Conservation (phyloP, 2,113 vertebrate species). For the Tichodroma muraria region DNA sequence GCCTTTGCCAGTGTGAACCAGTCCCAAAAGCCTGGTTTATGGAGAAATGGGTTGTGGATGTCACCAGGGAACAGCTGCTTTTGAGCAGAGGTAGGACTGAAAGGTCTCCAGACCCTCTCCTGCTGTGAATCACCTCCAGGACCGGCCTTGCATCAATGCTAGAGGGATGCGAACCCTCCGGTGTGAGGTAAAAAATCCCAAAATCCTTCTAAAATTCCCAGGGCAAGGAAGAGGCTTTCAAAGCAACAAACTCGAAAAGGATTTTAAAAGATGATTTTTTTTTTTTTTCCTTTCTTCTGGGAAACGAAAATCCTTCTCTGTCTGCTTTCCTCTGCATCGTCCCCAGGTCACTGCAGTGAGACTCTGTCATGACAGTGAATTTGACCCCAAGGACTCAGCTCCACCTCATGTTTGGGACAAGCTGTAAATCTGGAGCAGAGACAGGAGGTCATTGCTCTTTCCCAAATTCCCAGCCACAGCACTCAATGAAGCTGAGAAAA, state of each 20-base stretch:
- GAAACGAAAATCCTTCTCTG: not conserved
- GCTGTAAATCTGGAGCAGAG: not conserved
- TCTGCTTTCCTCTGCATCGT: not conserved
- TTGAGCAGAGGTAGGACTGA: not conserved
- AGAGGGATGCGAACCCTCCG: not conserved
- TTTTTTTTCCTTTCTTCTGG: not conserved
- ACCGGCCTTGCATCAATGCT: not conserved
- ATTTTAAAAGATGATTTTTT: not conserved
- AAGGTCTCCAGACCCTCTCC: not conserved
- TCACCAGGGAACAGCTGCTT: not conserved
- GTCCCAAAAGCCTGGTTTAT: not conserved
- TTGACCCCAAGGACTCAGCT: not conserved
- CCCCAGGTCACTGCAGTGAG: not conserved
- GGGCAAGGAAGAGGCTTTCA: not conserved
- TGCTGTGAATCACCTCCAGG: not conserved
- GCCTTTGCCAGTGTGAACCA: not conserved
- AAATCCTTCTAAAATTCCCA: not conserved
- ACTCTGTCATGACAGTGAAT: not conserved
- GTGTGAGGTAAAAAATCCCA: not conserved
- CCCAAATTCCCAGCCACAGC: not conserved
- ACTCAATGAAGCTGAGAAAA: not conserved
- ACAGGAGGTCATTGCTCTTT: not conserved
- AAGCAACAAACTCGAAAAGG: not conserved
- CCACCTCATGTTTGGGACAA: not conserved
- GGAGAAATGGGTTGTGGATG: not conserved